Base-by-base conservation (phyloP, 2,113 vertebrate genomes). In the Gadus macrocephalus region DNA sequence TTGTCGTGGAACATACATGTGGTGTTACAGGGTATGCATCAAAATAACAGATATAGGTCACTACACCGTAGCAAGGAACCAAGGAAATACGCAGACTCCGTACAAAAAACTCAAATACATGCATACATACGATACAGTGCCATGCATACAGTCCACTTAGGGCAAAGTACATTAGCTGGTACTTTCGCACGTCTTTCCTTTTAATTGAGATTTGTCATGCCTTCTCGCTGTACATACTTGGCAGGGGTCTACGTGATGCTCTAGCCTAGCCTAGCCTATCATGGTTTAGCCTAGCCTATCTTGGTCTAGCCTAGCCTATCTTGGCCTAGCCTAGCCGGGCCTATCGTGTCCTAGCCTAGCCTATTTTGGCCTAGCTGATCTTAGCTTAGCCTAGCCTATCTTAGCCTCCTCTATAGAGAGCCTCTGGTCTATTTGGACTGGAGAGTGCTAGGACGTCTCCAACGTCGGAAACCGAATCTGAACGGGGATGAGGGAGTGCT, bases 121-220 rank as follows among this genome's bases (percentile, higher is more conserved):
- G 90, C 92, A 89, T 89, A 87, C 91, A 85, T 86, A 91, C 85
- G 83, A 77, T 88, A 88, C 85, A 88, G 74, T 84, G 87, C 89
- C 92, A 92, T 93, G 92, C 92, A 87, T 88, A 90, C 83, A 89
- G 81, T 89, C 80, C 79, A 67, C 78, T 84, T 86, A 75, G 79
- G 86, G 86, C 88, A 88, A 88, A 91, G 75, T 88, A 83, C 87
- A 87, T 85, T 75, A 81, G 84, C 86, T 75, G 70, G 73, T 35
- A 35, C 72, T 84, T 87, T 83, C 86, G 82, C 81, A 86, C 83
- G 89, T 87, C 69, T 81, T 88, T 83, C 70, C 73, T 28, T 88
- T 76, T 76, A 78, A 83, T 76, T 76, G 74, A 85, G 83, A 80
- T 77, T 78, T 78, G 35, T 89, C 90, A 92, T 91, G 87, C 89